Conservation (phyloP, 1,140 invertebrate species). For the Hyposmocoma kahamanoa region DNA sequence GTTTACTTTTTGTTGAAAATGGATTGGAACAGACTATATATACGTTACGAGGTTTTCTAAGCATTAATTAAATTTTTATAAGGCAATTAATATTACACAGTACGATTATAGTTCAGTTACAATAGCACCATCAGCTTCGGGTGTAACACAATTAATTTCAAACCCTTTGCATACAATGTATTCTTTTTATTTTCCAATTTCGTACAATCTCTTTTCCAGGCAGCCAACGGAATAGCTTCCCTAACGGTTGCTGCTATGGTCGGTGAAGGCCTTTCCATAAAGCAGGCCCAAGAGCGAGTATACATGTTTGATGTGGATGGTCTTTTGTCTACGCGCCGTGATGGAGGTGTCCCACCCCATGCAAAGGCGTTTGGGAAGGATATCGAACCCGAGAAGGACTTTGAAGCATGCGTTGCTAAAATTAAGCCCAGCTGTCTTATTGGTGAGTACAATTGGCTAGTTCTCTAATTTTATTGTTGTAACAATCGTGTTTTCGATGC, state of each 20-base stretch:
- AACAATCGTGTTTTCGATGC: no score
- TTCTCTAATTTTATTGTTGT: no score
- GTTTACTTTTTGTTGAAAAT: no score
- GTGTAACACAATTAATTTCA: no score
- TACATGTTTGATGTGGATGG: conserved; percentile 94
- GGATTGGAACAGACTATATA: no score
- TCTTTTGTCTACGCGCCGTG: conserved; percentile 82
- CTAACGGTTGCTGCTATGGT: conserved; percentile 91
- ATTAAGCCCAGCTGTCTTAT: conserved; percentile 91
- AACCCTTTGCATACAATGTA: no score
- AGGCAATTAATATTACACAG: no score
- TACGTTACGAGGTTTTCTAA: no score
- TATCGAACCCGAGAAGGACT: conserved; percentile 82
- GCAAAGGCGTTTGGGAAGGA: conserved; percentile 90
- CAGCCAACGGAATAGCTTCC: conserved; percentile 90
- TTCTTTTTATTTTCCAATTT: not conserved
- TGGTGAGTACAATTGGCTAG: no score
- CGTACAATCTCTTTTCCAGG: conserved; percentile 74
- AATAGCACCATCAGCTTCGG: no score
- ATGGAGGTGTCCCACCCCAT: conserved; percentile 84
- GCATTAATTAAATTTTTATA: no score
- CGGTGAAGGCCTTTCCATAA: conserved; percentile 82
- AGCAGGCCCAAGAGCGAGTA: conserved; percentile 87
- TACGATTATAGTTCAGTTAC: no score
- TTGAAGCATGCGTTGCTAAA: conserved; percentile 85